Conservation (phyloP, 2,797 vertebrate species). For the Neostethus bicornis region DNA sequence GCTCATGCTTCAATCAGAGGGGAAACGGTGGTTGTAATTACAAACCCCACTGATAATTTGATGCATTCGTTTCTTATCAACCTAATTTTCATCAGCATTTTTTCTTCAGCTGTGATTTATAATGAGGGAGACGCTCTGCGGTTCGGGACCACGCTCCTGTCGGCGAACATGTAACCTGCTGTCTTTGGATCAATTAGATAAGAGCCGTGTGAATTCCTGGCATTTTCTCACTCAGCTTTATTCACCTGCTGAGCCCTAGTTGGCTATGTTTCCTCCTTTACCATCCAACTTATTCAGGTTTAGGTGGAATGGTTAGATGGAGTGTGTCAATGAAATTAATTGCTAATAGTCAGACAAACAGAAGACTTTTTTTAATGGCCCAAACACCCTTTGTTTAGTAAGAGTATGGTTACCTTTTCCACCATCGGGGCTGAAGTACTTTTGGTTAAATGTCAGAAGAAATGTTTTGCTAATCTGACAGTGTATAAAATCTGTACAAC, state of each 20-base stretch:
- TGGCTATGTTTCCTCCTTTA: conserved; percentile 5
- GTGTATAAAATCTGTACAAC: too few species aligned
- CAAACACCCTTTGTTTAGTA: too few species aligned
- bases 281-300: background rate
- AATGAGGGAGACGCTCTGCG: conserved; percentile 38
- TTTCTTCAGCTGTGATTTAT: conserved; percentile 36
- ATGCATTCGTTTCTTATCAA: conserved; percentile 37
- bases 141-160: conserved; percentile 18
- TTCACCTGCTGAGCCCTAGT: background rate
- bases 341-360: too few species aligned
- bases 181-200: background rate
- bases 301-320: background rate
- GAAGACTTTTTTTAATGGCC: too few species aligned
- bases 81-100: conserved; percentile 50
- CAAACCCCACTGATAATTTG: conserved; percentile 38
- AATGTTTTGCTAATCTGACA: too few species aligned
- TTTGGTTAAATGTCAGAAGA: too few species aligned
- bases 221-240: background rate
- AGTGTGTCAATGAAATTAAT: background rate
- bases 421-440: too few species aligned
- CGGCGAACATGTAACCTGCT: conserved; percentile 15
- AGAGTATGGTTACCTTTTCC: too few species aligned
- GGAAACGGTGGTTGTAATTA: conserved; percentile 48
- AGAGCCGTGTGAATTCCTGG: background rate
- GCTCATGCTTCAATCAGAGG: conserved; percentile 22